Conservation (phyloP, 2,113 vertebrate genomes). For the Girardinichthys multiradiatus region DNA sequence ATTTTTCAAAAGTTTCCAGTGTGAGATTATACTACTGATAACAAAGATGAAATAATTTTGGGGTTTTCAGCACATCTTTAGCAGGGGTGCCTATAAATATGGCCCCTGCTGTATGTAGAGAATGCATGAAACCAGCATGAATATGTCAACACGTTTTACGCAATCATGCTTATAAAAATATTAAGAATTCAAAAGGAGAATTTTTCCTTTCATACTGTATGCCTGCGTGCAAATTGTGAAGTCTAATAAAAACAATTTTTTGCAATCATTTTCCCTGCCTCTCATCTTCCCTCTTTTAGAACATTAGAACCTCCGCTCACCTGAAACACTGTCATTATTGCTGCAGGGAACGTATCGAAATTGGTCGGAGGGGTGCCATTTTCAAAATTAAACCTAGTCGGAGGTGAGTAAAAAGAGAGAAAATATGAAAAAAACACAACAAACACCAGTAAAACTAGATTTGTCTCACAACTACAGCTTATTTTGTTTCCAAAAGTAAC, state of each 20-base stretch:
- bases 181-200: neutral
- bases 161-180: neutral
- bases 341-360: conserved; percentile 97
- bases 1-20: too few species aligned
- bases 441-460: conserved; percentile 1
- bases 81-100: too few species aligned
- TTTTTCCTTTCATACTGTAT: neutral
- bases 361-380: conserved; percentile 93
- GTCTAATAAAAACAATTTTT: neutral
- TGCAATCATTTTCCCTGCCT: neutral
- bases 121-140: too few species aligned
- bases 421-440: neutral
- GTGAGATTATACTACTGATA: too few species aligned
- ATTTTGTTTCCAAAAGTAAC: neutral
- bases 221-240: neutral
- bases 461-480: conserved; percentile 1
- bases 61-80: too few species aligned
- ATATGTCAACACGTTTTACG: neutral
- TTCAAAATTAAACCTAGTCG: conserved; percentile 86
- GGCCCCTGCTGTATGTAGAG: too few species aligned
- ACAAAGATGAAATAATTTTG: too few species aligned
- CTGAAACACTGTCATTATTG: conserved; percentile 99
- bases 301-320: conserved; percentile 71
- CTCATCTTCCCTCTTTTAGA: conserved; percentile 5
- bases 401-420: conserved; percentile 12